phyloP scores from a whole-genome alignment of 2,797 vertebrate species.

The Peromyscus melanophrys region DNA sequence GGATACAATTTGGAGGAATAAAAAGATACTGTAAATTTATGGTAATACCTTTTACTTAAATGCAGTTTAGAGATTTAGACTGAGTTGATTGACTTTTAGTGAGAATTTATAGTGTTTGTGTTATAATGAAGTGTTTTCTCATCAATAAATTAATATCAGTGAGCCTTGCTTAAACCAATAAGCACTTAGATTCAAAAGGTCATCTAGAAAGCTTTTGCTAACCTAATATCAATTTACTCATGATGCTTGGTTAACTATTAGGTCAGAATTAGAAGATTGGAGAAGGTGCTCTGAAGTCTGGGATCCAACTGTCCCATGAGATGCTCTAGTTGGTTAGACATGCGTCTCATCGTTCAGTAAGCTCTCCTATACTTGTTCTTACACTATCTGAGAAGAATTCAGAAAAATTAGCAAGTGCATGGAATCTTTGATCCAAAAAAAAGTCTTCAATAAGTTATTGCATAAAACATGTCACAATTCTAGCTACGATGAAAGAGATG shows the following conservation, averaged over 20 bases:
- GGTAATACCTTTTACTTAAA: background rate
- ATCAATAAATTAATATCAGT: background rate
- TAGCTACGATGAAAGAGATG: background rate
- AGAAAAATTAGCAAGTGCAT: background rate
- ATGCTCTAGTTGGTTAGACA: background rate
- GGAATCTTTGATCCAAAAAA: background rate
- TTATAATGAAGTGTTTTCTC: background rate
- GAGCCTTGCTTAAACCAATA: background rate
- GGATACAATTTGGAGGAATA: background rate
- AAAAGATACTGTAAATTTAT: background rate
- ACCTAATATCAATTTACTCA: background rate
- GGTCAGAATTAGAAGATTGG: background rate
- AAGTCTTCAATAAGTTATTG: background rate
- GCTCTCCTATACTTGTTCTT: background rate
- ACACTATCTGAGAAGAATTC: background rate
- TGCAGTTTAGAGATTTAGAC: background rate
- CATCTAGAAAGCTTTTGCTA: background rate
- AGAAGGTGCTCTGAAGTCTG: background rate
- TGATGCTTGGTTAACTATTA: background rate
- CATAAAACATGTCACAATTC: background rate
- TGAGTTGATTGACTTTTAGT: background rate
- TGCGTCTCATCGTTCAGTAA: background rate
- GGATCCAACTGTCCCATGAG: background rate
- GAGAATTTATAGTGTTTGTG: background rate
- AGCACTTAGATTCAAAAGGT: background rate